Conservation (phyloP, 1,140 invertebrate genomes). For the Zaprionus nigranus region DNA sequence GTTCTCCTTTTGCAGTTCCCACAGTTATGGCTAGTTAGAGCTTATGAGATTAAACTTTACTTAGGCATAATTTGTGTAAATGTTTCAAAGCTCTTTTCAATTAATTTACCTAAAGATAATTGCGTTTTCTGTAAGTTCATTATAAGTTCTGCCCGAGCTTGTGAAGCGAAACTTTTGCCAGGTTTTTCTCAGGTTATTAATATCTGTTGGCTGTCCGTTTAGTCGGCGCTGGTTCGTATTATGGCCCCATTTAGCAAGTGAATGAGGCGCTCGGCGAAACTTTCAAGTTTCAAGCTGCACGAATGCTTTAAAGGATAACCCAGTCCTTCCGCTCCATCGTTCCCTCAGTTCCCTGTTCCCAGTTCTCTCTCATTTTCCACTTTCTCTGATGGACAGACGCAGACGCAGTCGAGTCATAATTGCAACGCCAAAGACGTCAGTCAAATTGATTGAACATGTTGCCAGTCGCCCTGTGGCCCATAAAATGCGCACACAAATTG, state of each 20-base stretch:
- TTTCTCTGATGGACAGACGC: too few relatives aligned
- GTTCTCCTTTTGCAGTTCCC: too few relatives aligned
- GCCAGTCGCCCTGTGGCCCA: conserved; percentile 33
- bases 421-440: conserved; percentile 36
- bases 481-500: conserved; percentile 1
- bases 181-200: background rate
- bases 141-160: background rate
- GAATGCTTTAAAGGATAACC: conserved; percentile 1
- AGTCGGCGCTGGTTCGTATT: background rate
- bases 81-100: background rate
- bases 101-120: conserved; percentile 4
- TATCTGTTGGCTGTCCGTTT: background rate
- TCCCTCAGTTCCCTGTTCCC: too few relatives aligned
- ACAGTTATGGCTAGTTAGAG: too few relatives aligned
- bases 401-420: conserved; percentile 17
- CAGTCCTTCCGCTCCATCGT: too few relatives aligned
- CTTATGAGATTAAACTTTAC: background rate
- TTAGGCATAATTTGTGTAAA: background rate
- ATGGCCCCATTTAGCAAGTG: background rate
- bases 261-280: background rate
- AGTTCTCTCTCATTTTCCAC: too few relatives aligned
- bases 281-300: background rate
- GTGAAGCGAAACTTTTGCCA: background rate
- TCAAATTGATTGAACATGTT: conserved; percentile 64
- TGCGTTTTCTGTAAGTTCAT: background rate